phyloP scores from a whole-genome alignment of 2,888 invertebrate species.

The Agrochola lota region DNA sequence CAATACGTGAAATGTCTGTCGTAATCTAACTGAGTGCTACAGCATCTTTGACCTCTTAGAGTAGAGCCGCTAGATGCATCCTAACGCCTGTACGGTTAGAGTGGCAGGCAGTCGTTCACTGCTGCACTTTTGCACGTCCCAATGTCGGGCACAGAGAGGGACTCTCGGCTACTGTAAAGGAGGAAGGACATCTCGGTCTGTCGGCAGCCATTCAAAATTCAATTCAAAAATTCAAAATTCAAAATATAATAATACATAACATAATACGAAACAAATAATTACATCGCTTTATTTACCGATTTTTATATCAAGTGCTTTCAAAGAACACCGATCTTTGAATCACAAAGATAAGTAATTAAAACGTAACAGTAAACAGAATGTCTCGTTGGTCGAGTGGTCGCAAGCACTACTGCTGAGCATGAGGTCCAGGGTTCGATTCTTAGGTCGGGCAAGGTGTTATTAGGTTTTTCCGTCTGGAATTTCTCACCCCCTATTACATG shows the following conservation, averaged over 20 bases:
- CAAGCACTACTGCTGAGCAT: background rate
- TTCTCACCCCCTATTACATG: background rate
- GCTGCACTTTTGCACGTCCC: background rate
- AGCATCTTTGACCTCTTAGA: background rate
- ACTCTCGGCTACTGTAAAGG: background rate
- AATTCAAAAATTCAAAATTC: too few relatives aligned
- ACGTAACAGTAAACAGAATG: background rate
- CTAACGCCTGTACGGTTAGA: background rate
- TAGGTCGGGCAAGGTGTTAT: background rate
- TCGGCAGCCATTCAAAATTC: background rate
- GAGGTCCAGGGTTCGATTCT: background rate
- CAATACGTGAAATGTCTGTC: too few relatives aligned
- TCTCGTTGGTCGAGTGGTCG: background rate
- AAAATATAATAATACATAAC: too few relatives aligned
- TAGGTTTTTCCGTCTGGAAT: background rate
- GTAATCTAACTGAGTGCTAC: slow-evolving; percentile 5
- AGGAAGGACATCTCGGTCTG: too few relatives aligned
- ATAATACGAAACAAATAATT: too few relatives aligned
- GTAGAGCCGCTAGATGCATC: background rate
- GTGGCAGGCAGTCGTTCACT: background rate
- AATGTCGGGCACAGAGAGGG: background rate
- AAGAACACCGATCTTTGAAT: too few relatives aligned
- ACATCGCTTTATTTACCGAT: too few relatives aligned
- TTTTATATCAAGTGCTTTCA: background rate
- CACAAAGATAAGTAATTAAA: background rate